A percentile compares a stretch with the other conserved stretches of the same genome.
Conservation (phyloP, 1,140 invertebrate species). For the Radopholus similis region DNA sequence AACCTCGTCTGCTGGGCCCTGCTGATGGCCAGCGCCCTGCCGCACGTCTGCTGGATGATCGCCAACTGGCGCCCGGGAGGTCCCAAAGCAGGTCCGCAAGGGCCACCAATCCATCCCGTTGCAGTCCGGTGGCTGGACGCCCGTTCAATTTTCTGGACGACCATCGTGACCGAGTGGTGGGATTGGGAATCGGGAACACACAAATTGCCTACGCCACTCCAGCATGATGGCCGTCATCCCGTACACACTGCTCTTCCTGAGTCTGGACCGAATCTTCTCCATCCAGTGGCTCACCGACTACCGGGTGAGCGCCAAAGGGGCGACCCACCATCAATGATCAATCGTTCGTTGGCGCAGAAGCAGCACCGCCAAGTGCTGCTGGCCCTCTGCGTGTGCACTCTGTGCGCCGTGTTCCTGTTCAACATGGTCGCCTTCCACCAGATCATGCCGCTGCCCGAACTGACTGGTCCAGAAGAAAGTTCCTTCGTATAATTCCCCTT, state of each 20-base stretch:
- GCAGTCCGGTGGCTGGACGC: not conserved
- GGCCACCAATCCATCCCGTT: too few relatives aligned
- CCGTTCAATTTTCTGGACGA: not conserved
- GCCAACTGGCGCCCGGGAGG: not conserved
- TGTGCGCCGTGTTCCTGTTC: not conserved
- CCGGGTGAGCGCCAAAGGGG: too few relatives aligned
- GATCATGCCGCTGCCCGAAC: not conserved
- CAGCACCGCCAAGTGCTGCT: not conserved
- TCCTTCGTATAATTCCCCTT: too few relatives aligned
- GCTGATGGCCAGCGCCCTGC: not conserved
- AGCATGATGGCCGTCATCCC: constrained; percentile 8
- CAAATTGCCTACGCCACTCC: not conserved
- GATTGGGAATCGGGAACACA: not conserved
- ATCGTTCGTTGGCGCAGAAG: too few relatives aligned
- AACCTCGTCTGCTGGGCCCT: constrained; percentile 1
- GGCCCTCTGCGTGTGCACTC: not conserved
- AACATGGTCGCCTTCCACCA: not conserved
- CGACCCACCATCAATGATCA: too few relatives aligned
- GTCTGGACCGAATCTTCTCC: not conserved
- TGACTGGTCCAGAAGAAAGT: not conserved
- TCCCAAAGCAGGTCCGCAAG: not conserved
- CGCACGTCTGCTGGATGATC: not conserved
- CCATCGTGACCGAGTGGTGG: not conserved
- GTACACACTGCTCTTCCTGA: not conserved
- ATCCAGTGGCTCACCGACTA: not conserved